Conservation (phyloP, 1,140 invertebrate genomes). For the Cryptotermes secundus region DNA sequence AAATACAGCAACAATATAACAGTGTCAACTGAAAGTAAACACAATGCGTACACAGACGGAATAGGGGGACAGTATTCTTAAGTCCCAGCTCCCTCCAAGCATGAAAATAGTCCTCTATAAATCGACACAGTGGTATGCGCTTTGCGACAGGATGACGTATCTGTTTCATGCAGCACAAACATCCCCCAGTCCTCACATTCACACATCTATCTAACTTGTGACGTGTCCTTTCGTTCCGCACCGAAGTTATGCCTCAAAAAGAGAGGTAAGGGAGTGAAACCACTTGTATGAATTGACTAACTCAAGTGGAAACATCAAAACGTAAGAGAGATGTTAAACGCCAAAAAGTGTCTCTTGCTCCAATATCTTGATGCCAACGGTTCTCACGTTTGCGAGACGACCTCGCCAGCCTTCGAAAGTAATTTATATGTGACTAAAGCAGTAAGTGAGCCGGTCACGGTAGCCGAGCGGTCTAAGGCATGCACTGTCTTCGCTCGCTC, state of each 20-base stretch:
- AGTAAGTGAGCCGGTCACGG: too few relatives aligned
- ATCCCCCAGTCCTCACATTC: background rate
- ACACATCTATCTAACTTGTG: background rate
- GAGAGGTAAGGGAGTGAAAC: background rate
- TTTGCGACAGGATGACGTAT: too few relatives aligned
- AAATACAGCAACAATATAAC: background rate
- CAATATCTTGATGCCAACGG: background rate
- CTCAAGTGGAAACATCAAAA: background rate
- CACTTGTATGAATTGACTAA: background rate
- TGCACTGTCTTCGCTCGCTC: too few relatives aligned
- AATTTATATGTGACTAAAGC: too few relatives aligned
- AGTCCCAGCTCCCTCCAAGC: too few relatives aligned
- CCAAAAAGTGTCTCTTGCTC: background rate
- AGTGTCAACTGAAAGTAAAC: background rate
- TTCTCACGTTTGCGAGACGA: background rate
- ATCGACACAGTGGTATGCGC: too few relatives aligned
- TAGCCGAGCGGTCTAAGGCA: too few relatives aligned
- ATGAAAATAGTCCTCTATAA: too few relatives aligned
- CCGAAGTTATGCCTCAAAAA: too few relatives aligned
- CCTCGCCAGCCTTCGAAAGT: too few relatives aligned
- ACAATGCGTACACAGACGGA: background rate
- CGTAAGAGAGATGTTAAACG: slow-evolving; percentile 7
- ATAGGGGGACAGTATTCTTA: too few relatives aligned
- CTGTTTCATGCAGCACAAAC: too few relatives aligned
- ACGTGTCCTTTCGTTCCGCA: background rate